Conservation (phyloP, 2,113 vertebrate genomes). For the Heterotilapia buettikoferi region DNA sequence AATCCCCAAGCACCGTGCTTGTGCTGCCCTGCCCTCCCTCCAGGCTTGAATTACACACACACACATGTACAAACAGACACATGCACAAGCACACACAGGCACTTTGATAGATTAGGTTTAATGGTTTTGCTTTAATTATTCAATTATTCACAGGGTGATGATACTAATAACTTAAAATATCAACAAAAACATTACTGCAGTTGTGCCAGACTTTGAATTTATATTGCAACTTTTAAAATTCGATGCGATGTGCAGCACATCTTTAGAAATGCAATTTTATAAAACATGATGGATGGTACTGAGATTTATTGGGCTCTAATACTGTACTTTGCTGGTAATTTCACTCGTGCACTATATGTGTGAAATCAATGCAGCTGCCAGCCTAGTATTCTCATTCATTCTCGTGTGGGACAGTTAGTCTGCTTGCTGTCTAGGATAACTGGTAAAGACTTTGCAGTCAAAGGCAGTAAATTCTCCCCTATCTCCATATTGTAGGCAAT, state of each 20-base stretch:
- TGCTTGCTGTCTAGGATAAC: neutral
- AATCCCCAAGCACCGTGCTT: constrained; percentile 71
- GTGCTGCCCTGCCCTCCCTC: constrained; percentile 62
- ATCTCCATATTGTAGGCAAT: neutral
- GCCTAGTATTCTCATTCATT: neutral
- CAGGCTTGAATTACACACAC: constrained; percentile 18
- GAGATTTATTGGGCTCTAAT: constrained; percentile 8
- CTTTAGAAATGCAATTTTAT: neutral
- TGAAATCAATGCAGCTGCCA: constrained; percentile 32
- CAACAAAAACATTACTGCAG: neutral
- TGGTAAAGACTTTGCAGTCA: neutral
- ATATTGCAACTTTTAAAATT: neutral
- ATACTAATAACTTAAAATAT: neutral
- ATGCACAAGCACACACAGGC: neutral
- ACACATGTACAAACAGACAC: neutral
- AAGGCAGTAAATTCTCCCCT: constrained; percentile 2
- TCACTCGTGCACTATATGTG: neutral
- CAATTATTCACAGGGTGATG: constrained; percentile 1
- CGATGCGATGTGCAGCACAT: neutral
- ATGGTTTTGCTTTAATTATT: neutral
- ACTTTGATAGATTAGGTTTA: neutral
- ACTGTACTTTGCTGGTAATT: constrained; percentile 7
- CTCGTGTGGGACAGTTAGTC: constrained; percentile 8
- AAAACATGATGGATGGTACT: constrained; percentile 27
- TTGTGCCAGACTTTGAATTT: neutral